Evolutionary conservation across 2,888 invertebrate genomes (phyloP).

Genomic region (Leptogaster cylindrica): DNA sequence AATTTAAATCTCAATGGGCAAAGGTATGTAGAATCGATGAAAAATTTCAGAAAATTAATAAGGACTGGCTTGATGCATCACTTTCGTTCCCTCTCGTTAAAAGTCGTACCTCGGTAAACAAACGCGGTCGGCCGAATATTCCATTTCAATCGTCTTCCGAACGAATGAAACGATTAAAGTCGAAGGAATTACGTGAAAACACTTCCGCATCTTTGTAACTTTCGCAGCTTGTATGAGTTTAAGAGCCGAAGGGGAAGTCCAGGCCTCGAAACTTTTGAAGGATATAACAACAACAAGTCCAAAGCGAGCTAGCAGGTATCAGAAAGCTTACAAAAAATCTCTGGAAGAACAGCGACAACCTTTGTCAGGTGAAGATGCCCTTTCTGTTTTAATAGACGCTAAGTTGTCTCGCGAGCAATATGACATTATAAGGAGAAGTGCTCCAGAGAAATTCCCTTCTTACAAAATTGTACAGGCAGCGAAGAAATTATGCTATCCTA

Average conservation of each 20-base stretch:
- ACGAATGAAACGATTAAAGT: too few relatives aligned
- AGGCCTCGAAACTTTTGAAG: neutral
- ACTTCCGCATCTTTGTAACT: too few relatives aligned
- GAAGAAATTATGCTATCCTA: conserved; percentile 50
- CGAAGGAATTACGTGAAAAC: too few relatives aligned
- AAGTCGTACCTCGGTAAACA: too few relatives aligned
- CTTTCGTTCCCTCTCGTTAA: too few relatives aligned
- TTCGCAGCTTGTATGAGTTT: conserved; percentile 1
- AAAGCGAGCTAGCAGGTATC: neutral
- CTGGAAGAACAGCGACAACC: neutral
- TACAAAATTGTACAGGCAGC: conserved; percentile 51
- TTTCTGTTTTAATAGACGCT: conserved; percentile 50
- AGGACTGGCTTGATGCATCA: too few relatives aligned
- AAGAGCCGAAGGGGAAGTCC: neutral
- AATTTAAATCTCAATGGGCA: neutral
- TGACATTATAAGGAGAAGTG: conserved; percentile 50
- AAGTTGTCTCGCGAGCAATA: conserved; percentile 51
- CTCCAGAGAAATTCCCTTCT: conserved; percentile 50
- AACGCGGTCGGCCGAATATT: too few relatives aligned
- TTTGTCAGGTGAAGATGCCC: conserved; percentile 49
- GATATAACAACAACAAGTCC: neutral
- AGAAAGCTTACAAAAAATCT: conserved; percentile 4
- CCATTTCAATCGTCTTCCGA: too few relatives aligned
- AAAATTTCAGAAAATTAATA: neutral
- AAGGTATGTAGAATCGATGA: neutral